A percentile compares a stretch with the other conserved stretches of the same genome.
Evolutionary conservation across 2,113 vertebrate species (phyloP).

Genomic region (Clupea harengus): DNA sequence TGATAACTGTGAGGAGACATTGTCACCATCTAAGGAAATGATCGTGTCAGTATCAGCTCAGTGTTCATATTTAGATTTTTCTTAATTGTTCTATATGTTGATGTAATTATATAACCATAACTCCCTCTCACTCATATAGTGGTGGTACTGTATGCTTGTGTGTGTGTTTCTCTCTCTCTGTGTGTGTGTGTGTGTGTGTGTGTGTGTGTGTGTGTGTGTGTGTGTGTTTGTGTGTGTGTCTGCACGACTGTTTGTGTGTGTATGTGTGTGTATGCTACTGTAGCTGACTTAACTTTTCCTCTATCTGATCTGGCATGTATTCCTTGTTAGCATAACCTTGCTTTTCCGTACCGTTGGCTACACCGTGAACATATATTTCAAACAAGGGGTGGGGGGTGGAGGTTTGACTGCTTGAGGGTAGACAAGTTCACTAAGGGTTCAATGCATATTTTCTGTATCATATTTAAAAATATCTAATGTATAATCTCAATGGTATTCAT

Average conservation of each 20-base stretch:
- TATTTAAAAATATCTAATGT: background rate
- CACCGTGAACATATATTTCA: background rate
- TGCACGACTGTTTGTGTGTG: background rate
- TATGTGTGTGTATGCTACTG: background rate
- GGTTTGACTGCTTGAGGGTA: no score
- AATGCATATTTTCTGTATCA: no score
- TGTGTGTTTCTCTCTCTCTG: no score
- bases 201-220: constrained; percentile 2
- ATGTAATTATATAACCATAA: background rate
- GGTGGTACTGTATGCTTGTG: no score
- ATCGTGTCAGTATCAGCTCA: no score
- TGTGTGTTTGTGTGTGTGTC: constrained; percentile 13
- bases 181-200: no score
- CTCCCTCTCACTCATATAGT: no score
- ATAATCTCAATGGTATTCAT: constrained; percentile 20
- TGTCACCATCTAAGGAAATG: no score
- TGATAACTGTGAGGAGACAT: no score
- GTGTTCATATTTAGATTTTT: background rate
- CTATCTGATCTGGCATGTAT: background rate
- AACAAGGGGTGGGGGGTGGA: no score
- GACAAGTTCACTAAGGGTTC: no score
- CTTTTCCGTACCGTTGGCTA: background rate
- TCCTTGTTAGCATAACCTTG: background rate
- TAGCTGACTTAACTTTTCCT: background rate
- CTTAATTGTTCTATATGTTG: background rate